Evolutionary conservation across 2,797 vertebrate species (phyloP).

Genomic region (Glyptemys insculpta): DNA sequence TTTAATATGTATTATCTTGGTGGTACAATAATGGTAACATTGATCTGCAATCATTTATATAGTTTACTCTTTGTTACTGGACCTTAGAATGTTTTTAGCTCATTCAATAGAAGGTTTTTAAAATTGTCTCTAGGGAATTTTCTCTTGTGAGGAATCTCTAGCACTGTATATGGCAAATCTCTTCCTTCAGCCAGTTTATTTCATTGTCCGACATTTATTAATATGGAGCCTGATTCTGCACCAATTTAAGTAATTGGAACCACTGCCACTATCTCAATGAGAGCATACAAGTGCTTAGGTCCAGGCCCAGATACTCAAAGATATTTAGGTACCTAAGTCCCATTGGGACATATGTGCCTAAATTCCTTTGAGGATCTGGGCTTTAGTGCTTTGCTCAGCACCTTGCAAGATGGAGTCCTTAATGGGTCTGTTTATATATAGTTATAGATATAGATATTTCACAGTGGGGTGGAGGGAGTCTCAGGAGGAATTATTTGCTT

Average conservation of each 20-base stretch:
- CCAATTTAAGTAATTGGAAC: not conserved
- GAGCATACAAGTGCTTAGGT: accelerated
- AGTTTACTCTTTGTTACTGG: not conserved
- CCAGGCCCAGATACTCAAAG: not conserved
- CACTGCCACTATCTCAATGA: not conserved
- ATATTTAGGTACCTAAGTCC: not conserved
- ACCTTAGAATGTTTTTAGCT: not conserved
- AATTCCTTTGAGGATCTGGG: not conserved
- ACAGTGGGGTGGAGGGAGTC: not conserved
- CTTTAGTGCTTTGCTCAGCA: accelerated
- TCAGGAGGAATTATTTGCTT: not conserved
- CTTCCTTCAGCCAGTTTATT: slow-evolving; percentile 32
- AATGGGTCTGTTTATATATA: accelerated
- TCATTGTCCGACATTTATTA: slow-evolving; percentile 40
- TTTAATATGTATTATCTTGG: not conserved
- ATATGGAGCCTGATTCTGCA: not conserved
- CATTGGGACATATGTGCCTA: not conserved
- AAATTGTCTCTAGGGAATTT: not conserved
- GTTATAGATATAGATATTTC: not conserved
- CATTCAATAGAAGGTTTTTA: not conserved
- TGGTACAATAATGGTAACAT: not conserved
- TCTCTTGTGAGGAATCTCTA: not conserved
- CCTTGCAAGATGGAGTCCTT: not conserved
- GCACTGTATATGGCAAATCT: slow-evolving; percentile 36
- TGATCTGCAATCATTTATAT: not conserved